Conservation (phyloP, 2,888 invertebrate genomes). For the Tineola bisselliella region DNA sequence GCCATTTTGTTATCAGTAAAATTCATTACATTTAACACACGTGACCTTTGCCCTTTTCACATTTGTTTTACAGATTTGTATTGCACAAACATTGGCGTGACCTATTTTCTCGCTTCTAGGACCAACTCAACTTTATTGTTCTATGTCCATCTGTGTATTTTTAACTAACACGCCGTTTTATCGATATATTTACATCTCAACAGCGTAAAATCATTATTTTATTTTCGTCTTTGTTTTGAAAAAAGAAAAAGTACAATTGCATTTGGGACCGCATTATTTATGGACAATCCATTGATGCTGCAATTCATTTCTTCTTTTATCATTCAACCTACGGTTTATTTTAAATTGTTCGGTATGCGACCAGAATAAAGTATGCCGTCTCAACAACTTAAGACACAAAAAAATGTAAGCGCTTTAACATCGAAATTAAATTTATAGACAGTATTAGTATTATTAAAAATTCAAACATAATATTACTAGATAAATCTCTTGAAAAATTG, state of each 20-base stretch:
- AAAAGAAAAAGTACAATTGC: too few relatives aligned
- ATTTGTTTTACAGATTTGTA: not conserved
- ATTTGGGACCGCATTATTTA: too few relatives aligned
- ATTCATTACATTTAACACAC: too few relatives aligned
- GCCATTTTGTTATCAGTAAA: too few relatives aligned
- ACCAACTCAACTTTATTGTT: not conserved
- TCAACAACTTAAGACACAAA: too few relatives aligned
- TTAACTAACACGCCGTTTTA: not conserved
- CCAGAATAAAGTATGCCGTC: conserved; percentile 13
- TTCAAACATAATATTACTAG: too few relatives aligned
- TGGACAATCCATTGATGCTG: not conserved
- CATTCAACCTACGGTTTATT: conserved; percentile 31
- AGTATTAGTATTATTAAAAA: too few relatives aligned
- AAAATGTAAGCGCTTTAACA: too few relatives aligned
- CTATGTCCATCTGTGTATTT: not conserved
- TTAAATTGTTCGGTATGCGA: conserved; percentile 29
- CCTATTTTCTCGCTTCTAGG: not conserved
- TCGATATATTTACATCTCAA: not conserved
- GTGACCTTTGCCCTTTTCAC: not conserved
- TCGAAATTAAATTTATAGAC: too few relatives aligned
- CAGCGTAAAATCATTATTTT: too few relatives aligned
- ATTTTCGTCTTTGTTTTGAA: too few relatives aligned
- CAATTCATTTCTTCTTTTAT: conserved; percentile 24
- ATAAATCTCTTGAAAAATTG: not conserved
- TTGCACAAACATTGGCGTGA: conserved; percentile 1